Evolutionary conservation across 2,888 invertebrate species (phyloP).

Genomic region (Drosophila incognita): DNA sequence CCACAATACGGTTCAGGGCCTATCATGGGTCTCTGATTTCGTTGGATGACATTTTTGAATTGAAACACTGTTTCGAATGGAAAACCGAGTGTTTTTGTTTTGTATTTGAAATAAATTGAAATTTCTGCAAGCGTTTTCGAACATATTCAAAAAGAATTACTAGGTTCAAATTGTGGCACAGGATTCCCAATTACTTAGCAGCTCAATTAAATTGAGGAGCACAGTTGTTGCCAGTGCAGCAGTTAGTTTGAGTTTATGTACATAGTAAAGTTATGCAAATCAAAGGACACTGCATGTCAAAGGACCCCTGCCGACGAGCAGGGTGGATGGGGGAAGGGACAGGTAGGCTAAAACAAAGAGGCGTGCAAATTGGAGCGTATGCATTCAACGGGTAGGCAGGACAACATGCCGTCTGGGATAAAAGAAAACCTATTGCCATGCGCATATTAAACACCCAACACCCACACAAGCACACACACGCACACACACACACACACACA

Average conservation of each 20-base stretch:
- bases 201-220: neutral
- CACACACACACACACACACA: neutral
- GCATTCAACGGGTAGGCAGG: slow-evolving; percentile 3
- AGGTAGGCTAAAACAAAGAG: neutral
- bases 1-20: too few species aligned
- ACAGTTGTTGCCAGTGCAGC: neutral
- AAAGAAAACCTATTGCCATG: slow-evolving; percentile 15
- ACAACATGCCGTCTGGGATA: neutral
- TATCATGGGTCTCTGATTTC: too few species aligned
- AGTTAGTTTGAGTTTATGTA: neutral
- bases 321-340: neutral
- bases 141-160: too few species aligned
- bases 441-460: slow-evolving; percentile 22
- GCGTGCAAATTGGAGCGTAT: slow-evolving; percentile 1
- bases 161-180: too few species aligned
- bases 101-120: too few species aligned
- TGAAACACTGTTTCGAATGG: too few species aligned
- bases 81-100: too few species aligned
- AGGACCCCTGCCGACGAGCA: neutral
- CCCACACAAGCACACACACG: neutral
- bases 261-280: slow-evolving; percentile 1
- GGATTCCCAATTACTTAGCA: neutral
- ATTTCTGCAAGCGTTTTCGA: too few species aligned
- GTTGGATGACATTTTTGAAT: too few species aligned
- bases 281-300: neutral